Conservation (phyloP, 1,140 invertebrate genomes). For the Zaprionus tsacasi region DNA sequence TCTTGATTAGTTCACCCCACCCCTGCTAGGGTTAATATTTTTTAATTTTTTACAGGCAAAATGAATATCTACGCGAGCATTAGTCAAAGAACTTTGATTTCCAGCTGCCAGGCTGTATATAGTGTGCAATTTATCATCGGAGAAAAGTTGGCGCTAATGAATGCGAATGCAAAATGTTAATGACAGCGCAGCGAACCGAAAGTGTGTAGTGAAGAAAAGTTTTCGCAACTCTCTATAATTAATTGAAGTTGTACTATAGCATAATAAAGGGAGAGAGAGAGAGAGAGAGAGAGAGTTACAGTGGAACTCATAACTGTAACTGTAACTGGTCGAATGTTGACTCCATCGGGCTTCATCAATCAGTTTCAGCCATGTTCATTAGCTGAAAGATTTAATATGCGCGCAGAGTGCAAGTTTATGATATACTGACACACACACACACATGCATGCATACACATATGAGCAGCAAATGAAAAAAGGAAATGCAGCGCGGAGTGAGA, state of each 20-base stretch:
- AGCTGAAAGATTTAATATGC: conserved; percentile 75
- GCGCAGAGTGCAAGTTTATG: conserved; percentile 72
- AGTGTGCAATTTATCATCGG: conserved; percentile 77
- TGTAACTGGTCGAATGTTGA: background rate
- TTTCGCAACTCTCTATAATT: conserved; percentile 66
- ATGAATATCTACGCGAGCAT: conserved; percentile 50
- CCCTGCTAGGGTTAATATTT: conserved; percentile 52
- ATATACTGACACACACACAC: conserved; percentile 52
- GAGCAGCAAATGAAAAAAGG: background rate
- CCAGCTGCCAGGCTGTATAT: conserved; percentile 17
- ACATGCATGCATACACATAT: background rate
- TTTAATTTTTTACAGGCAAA: conserved; percentile 46
- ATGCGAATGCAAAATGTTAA: conserved; percentile 78
- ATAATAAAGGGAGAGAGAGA: background rate
- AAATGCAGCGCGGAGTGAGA: background rate
- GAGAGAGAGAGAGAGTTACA: background rate
- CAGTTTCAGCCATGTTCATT: conserved; percentile 65
- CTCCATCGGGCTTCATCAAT: conserved; percentile 47
- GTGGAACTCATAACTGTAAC: background rate
- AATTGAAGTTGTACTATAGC: conserved; percentile 63
- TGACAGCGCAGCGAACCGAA: conserved; percentile 47
- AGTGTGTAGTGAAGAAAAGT: conserved; percentile 40
- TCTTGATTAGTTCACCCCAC: conserved; percentile 48
- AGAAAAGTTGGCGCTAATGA: conserved; percentile 68
- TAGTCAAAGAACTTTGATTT: conserved; percentile 69